A percentile compares a stretch with the other conserved stretches of the same genome.
phyloP scores from a whole-genome alignment of 2,113 vertebrate genomes.

The Tachysurus fulvidraco region DNA sequence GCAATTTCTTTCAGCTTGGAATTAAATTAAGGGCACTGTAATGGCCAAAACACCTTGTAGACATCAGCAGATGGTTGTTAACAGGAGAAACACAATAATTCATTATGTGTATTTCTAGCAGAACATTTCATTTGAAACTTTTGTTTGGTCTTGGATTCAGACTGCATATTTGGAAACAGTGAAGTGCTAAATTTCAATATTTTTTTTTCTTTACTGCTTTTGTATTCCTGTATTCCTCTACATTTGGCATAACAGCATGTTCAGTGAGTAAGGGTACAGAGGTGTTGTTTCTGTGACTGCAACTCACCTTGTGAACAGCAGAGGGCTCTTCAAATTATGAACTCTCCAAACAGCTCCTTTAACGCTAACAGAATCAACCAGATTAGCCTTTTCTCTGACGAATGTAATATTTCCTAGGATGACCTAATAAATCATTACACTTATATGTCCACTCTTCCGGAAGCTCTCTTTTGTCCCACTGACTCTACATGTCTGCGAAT shows the following conservation, averaged over 20 bases:
- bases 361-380: background rate
- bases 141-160: background rate
- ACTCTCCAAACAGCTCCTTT: background rate
- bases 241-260: background rate
- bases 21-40: background rate
- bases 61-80: background rate
- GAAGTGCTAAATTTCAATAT: background rate
- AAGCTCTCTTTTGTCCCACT: background rate
- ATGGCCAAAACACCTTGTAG: background rate
- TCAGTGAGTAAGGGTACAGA: background rate
- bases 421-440: background rate
- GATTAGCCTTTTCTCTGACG: background rate
- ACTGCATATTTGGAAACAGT: background rate
- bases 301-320: background rate
- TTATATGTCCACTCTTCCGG: background rate
- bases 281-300: too few relatives aligned
- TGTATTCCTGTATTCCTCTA: background rate
- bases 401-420: background rate
- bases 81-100: background rate
- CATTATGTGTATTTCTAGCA: background rate
- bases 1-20: background rate
- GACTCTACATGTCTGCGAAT: conserved; percentile 14
- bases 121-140: background rate
- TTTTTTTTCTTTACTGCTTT: background rate
- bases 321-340: background rate